Percentiles rank a stretch among this genome's conserved stretches.
These are phyloP conservation scores for Eumeta japonica DNA, from an alignment of 1,140 invertebrate genomes.

Conservation along the genomic window DNA sequence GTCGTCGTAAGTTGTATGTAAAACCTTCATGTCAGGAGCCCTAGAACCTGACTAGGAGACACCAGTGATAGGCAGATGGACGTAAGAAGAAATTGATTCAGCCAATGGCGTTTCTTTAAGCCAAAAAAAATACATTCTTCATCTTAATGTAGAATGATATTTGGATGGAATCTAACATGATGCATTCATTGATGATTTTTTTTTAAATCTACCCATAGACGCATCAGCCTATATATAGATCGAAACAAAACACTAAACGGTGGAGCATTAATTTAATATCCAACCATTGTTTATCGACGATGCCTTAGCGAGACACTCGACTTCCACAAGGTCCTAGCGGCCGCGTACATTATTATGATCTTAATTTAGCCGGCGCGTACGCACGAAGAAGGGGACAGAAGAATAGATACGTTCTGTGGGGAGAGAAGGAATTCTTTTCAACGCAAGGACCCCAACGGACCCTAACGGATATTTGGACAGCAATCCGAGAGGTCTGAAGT, in stretches of 20 bases:
- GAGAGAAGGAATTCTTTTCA: constrained; percentile 51
- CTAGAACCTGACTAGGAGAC: no score
- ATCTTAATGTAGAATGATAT: no score
- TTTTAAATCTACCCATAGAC: no score
- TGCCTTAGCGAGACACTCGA: constrained; percentile 50
- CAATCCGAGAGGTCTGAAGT: constrained; percentile 51
- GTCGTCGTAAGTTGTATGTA: no score
- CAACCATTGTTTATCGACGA: constrained; percentile 52
- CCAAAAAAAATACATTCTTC: no score
- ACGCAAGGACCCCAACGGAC: constrained; percentile 47
- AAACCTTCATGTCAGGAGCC: no score
- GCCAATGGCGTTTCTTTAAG: no score
- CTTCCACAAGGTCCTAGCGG: constrained; percentile 23
- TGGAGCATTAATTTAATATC: constrained; percentile 46
- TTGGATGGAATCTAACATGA: no score
- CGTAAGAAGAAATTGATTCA: no score
- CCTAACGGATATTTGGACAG: constrained; percentile 57
- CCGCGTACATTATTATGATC: neutral
- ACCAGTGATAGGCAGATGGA: no score
- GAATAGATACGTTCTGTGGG: constrained; percentile 46
- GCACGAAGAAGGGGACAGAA: constrained; percentile 33
- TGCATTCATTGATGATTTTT: no score
- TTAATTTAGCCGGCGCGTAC: constrained; percentile 3
- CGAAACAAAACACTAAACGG: constrained; percentile 17
- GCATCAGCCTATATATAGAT: constrained; percentile 25